Evolutionary conservation across 2,888 invertebrate genomes (phyloP).

Genomic region (Dryadula phaetusa): DNA sequence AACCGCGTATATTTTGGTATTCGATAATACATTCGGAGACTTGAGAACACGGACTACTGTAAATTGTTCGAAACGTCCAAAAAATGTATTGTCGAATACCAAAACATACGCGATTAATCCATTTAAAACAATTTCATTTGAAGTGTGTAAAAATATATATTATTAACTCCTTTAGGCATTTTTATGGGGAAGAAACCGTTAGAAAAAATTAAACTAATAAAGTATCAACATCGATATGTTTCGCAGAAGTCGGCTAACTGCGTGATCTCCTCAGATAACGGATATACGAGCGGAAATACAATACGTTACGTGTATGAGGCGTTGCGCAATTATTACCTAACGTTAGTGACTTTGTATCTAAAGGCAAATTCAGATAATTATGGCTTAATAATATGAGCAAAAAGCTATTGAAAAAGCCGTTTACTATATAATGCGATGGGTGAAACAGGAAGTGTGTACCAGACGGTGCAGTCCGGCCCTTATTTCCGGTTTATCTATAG

Average conservation of each 20-base stretch:
- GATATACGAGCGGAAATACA: constrained; percentile 19
- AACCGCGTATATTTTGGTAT: too few species aligned
- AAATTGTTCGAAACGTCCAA: too few species aligned
- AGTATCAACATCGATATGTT: not conserved
- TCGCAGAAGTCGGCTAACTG: not conserved
- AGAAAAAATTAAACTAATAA: not conserved
- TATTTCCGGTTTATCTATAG: not conserved
- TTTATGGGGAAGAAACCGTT: not conserved
- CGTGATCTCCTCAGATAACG: constrained; percentile 15
- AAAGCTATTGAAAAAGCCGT: not conserved
- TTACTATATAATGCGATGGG: not conserved
- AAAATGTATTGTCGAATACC: too few species aligned
- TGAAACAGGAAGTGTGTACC: not conserved
- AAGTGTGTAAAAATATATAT: too few species aligned
- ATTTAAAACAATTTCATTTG: too few species aligned
- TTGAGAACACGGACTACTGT: too few species aligned
- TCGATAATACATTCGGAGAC: too few species aligned
- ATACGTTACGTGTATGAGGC: constrained; percentile 9
- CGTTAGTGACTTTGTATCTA: not conserved
- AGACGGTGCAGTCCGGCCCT: not conserved
- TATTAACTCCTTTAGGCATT: too few species aligned
- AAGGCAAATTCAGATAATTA: constrained; percentile 17
- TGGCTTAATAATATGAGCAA: not conserved
- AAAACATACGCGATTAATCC: too few species aligned
- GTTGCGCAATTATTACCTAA: constrained; percentile 26